phyloP scores from a whole-genome alignment of 92 coral and sea anemone species.

The Parazoanthus swiftii region DNA sequence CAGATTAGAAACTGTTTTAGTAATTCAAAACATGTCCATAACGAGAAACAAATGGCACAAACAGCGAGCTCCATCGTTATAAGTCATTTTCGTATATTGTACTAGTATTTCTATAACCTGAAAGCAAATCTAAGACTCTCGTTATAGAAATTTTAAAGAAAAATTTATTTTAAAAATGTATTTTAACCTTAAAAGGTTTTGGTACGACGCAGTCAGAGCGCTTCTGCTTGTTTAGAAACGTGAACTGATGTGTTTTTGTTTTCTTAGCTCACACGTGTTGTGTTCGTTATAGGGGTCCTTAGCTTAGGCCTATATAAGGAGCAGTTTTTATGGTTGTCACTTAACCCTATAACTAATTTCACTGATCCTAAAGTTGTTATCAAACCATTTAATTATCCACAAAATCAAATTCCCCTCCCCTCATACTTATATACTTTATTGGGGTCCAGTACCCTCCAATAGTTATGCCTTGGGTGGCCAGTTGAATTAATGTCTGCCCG shows the following conservation, averaged over 20 bases:
- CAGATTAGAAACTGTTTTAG: background rate
- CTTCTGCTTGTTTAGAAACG: background rate
- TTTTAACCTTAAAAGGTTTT: too few species aligned
- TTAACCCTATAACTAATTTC: background rate
- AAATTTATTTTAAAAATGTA: too few species aligned
- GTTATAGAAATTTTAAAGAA: background rate
- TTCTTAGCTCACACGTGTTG: too few species aligned
- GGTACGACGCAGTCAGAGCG: background rate
- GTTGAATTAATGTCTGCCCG: background rate
- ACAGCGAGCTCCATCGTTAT: background rate
- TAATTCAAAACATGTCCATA: background rate
- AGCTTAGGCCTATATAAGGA: too few species aligned
- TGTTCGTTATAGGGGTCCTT: too few species aligned
- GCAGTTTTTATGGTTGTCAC: background rate
- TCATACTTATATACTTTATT: too few species aligned
- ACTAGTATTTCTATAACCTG: background rate
- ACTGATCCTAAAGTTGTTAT: background rate
- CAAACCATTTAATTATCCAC: too few species aligned
- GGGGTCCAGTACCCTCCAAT: background rate
- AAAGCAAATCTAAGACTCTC: background rate
- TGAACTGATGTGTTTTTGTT: background rate
- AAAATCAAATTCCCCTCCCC: too few species aligned
- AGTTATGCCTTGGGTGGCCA: background rate
- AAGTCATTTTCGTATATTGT: background rate
- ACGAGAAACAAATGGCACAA: background rate